Evolutionary conservation across 1,140 invertebrate genomes (phyloP).

Genomic region (Cardiocondyla obscurior): DNA sequence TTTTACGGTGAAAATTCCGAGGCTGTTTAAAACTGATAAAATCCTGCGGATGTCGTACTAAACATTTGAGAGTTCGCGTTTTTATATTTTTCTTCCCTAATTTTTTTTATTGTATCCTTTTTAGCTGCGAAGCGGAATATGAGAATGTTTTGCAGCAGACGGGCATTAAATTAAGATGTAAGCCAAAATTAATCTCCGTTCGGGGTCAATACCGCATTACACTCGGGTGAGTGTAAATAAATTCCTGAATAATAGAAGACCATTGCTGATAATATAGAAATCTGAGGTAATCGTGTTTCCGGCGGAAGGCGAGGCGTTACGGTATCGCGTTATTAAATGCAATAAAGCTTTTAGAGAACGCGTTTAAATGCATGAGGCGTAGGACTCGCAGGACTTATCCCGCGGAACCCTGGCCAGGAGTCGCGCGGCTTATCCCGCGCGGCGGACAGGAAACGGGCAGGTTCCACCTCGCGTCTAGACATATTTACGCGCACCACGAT

Average conservation of each 20-base stretch:
- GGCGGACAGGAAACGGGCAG: slow-evolving; percentile 53
- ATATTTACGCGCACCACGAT: slow-evolving; percentile 77
- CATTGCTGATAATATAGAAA: neutral
- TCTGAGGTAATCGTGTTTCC: neutral
- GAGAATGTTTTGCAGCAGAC: neutral
- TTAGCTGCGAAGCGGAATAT: neutral
- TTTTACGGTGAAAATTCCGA: neutral
- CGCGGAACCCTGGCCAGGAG: slow-evolving; percentile 43
- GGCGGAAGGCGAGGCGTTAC: slow-evolving; percentile 14
- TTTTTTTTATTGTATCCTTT: neutral
- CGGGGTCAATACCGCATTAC: slow-evolving; percentile 1
- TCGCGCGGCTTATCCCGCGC: slow-evolving; percentile 57
- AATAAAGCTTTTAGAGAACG: slow-evolving; percentile 71
- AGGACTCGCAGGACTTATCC: slow-evolving; percentile 44
- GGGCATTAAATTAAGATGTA: neutral
- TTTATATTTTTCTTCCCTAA: neutral
- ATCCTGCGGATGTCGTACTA: neutral
- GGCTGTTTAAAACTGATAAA: neutral
- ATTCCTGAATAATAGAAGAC: neutral
- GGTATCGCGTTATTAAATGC: slow-evolving; percentile 63
- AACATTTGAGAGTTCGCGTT: neutral
- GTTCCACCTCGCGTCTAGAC: slow-evolving; percentile 58
- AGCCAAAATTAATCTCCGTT: neutral
- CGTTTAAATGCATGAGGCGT: slow-evolving; percentile 79
- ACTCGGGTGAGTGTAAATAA: neutral